These are phyloP conservation scores for Drosophila longiperda DNA, from an alignment of 2,888 invertebrate species.

Conservation along the genomic window DNA sequence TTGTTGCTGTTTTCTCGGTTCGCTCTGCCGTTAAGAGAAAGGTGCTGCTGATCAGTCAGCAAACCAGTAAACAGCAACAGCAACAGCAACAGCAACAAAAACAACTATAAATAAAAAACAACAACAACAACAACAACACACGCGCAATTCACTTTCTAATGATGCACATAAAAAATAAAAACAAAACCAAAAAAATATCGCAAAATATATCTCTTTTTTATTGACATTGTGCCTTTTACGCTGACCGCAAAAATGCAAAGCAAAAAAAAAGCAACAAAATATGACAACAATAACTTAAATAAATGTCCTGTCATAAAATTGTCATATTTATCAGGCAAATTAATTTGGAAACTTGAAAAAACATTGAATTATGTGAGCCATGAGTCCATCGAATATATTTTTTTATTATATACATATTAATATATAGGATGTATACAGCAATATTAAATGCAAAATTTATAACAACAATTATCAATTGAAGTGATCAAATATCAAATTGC, in stretches of 20 bases:
- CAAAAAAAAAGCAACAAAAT: conserved; percentile 19
- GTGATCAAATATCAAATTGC: background rate
- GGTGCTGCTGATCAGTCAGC: conserved; percentile 59
- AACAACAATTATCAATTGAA: conserved; percentile 1
- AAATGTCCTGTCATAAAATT: conserved; percentile 69
- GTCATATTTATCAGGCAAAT: conserved; percentile 61
- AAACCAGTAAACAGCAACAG: conserved; percentile 54
- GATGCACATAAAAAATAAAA: conserved; percentile 58
- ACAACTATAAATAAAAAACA: conserved; percentile 20
- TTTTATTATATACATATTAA: background rate
- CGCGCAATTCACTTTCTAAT: conserved; percentile 65
- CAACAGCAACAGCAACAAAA: conserved; percentile 18
- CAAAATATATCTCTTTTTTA: conserved; percentile 32
- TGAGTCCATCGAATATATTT: conserved; percentile 13
- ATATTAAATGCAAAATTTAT: conserved; percentile 34
- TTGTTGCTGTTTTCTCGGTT: conserved; percentile 27
- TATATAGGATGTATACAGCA: conserved; percentile 17
- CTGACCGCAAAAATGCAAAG: conserved; percentile 36
- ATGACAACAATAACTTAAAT: conserved; percentile 5
- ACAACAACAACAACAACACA: conserved; percentile 45
- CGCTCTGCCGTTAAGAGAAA: conserved; percentile 60
- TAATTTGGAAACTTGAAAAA: conserved; percentile 32
- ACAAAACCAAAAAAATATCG: conserved; percentile 13
- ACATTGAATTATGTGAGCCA: conserved; percentile 40
- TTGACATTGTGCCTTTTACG: conserved; percentile 45